Conservation (phyloP, 2,113 vertebrate genomes). For the Nansenia antarctica region DNA sequence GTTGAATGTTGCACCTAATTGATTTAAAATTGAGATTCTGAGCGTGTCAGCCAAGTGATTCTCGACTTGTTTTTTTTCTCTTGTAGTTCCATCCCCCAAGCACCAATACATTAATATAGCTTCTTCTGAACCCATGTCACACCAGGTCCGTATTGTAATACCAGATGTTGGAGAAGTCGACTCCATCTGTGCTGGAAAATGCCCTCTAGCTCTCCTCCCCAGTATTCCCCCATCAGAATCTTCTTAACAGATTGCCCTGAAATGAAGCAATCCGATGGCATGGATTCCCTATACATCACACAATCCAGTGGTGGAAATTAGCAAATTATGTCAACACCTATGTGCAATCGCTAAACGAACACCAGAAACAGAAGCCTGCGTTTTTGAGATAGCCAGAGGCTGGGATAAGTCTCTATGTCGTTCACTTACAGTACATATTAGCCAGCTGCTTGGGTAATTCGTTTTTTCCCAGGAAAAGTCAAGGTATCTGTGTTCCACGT, state of each 20-base stretch:
- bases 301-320: neutral
- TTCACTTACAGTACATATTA: neutral
- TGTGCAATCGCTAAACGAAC: neutral
- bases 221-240: neutral
- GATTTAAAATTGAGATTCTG: too few species aligned
- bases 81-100: too few species aligned
- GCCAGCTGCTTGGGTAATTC: neutral
- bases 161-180: too few species aligned
- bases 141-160: too few species aligned
- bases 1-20: too few species aligned
- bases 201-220: neutral
- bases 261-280: neutral
- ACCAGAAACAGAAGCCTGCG: neutral
- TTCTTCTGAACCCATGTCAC: too few species aligned
- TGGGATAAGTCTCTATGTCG: neutral
- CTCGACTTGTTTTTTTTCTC: too few species aligned
- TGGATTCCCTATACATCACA: neutral
- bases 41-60: neutral
- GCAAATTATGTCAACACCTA: neutral
- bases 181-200: neutral
- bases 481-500: too few species aligned
- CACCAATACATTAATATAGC: too few species aligned
- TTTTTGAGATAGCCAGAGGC: neutral
- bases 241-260: neutral
- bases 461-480: too few species aligned